Percentiles rank a stretch among this genome's conserved stretches.
Conservation (phyloP, 1,140 invertebrate species). For the Pogonognathellus flavescens region DNA sequence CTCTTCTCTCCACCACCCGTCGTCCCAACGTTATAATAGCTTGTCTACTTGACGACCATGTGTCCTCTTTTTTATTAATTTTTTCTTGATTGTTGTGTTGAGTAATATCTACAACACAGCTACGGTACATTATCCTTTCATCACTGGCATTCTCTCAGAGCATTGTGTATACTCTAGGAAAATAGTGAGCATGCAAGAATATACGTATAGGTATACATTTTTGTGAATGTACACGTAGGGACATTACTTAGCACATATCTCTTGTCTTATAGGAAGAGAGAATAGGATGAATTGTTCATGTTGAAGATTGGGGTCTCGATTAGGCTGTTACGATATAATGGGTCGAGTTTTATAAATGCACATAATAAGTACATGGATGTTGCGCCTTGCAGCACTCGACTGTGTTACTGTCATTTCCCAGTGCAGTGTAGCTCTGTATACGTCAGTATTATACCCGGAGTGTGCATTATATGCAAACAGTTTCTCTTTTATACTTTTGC, state of each 20-base stretch:
- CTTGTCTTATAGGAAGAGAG: background rate
- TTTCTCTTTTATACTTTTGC: slow-evolving; percentile 32
- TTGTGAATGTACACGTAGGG: background rate
- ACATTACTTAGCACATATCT: no score
- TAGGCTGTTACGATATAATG: background rate
- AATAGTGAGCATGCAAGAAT: slow-evolving; percentile 1
- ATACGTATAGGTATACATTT: background rate
- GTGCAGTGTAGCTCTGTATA: no score
- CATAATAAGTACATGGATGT: slow-evolving; percentile 28
- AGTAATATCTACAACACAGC: background rate
- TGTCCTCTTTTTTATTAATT: slow-evolving; percentile 25
- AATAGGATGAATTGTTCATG: background rate
- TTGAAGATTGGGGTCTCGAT: background rate
- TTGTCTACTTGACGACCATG: slow-evolving; percentile 9
- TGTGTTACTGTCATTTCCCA: background rate
- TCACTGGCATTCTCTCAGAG: background rate
- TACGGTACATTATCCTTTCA: background rate
- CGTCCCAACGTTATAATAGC: slow-evolving; percentile 7
- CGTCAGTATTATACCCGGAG: no score
- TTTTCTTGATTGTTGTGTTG: slow-evolving; percentile 4
- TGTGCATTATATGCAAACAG: background rate
- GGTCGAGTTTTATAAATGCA: background rate
- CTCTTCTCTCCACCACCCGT: background rate
- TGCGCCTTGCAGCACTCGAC: background rate
- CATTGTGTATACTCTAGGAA: background rate